Evolutionary conservation across 2,888 invertebrate species (phyloP).

Genomic region (Hyppa rectilinea): DNA sequence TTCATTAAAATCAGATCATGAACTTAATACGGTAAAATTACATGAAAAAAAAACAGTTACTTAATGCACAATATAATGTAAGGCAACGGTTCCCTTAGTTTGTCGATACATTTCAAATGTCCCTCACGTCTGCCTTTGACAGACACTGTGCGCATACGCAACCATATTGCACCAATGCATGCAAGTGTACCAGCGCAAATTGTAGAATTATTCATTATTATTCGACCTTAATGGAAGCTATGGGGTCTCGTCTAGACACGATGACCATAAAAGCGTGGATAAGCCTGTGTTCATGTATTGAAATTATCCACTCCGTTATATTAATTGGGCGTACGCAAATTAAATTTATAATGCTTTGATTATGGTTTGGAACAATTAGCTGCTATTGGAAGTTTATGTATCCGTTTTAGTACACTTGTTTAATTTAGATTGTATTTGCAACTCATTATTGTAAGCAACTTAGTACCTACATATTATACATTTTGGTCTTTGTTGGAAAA

Average conservation of each 20-base stretch:
- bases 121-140: conserved; percentile 71
- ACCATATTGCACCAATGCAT: conserved; percentile 74
- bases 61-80: conserved; percentile 69
- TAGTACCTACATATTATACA: too few relatives aligned
- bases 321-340: conserved; percentile 61
- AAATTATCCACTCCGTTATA: conserved; percentile 61
- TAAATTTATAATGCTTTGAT: conserved; percentile 55
- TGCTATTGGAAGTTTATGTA: conserved; percentile 52
- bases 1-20: conserved; percentile 60
- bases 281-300: conserved; percentile 63
- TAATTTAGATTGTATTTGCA: conserved; percentile 34
- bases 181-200: conserved; percentile 76
- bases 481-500: too few relatives aligned
- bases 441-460: neutral
- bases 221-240: conserved; percentile 70
- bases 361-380: conserved; percentile 52
- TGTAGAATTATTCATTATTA: conserved; percentile 80
- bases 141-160: conserved; percentile 74
- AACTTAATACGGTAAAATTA: conserved; percentile 51
- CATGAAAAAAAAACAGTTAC: conserved; percentile 75
- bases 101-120: conserved; percentile 70
- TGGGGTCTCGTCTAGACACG: conserved; percentile 68
- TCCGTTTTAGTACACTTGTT: conserved; percentile 51
- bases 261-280: conserved; percentile 68
- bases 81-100: conserved; percentile 70